Evolutionary conservation across 2,888 invertebrate genomes (phyloP), one percentile per base, ranked within the genome.

Genomic region (Glyphotaelius pellucidus): DNA sequence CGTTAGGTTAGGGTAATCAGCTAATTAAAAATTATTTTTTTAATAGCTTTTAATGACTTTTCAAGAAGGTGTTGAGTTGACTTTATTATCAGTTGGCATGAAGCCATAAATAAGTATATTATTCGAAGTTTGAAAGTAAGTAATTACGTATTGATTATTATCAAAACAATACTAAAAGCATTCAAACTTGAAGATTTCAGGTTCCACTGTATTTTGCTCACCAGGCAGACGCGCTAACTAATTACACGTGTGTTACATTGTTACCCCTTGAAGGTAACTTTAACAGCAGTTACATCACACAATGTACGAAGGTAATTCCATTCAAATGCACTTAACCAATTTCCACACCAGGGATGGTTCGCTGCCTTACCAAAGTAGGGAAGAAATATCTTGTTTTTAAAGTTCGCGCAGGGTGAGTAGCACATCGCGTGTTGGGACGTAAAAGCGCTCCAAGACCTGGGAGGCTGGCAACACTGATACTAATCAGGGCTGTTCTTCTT

Each of bases 401-500:
- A 67, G 67, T 67, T 67, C 19, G 67, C 67, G 25, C 25, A 25
- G 67, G 25, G 67, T 67, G 5, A 67, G n/a, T 67, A 67, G 67
- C 67, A 67, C 25, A 67, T 67, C 67, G 67, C 67, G 67, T 67
- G 67, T 67, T 67, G 25, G 25, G 25, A n/a, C 25, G n/a, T 67
- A 67, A 67, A 67, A 67, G 67, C 67, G 67, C 67, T 67, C 67
- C 67, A 67, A 67, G 67, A 83, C 83, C 35, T 83, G 83, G 35
- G 35, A 67, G 35, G 35, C 83, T 38, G 83, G 35, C 35, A 83
- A 83, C 83, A 38, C 32, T 35, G 83, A 83, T 83, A 83, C 83
- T 83, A 83, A 83, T 83, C 83, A 83, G 35, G 35, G 32, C 35
- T 32, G 83, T 32, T 25, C 83, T 83, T 35, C 83, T 83, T 83